A percentile compares a stretch with the other conserved stretches of the same genome.
Conservation (phyloP, 1,140 invertebrate genomes). For the Cyclargus thomasi region DNA sequence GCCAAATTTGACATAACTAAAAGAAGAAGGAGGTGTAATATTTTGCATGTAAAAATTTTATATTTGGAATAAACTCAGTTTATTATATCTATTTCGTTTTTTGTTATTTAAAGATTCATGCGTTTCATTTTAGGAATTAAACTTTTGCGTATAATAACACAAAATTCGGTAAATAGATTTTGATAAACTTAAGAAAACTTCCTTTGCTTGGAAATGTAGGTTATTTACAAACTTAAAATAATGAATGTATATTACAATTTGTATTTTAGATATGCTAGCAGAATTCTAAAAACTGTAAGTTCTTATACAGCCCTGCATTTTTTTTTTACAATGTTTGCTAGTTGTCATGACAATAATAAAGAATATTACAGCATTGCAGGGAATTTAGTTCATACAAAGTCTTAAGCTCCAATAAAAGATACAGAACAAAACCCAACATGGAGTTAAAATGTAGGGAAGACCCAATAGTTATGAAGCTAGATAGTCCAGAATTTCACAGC, state of each 20-base stretch:
- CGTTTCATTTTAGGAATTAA: no score
- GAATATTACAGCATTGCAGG: slow-evolving; percentile 31
- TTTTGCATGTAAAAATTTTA: no score
- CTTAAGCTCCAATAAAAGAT: background rate
- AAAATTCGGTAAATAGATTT: no score
- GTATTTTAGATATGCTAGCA: background rate
- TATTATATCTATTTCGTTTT: no score
- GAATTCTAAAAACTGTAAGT: slow-evolving; percentile 9
- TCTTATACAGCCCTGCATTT: background rate
- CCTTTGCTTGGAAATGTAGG: background rate
- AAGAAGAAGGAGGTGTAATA: no score
- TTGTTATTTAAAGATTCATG: no score
- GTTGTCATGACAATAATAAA: slow-evolving; percentile 4
- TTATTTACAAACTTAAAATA: background rate
- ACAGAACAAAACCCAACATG: slow-evolving; percentile 55
- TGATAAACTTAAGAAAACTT: background rate
- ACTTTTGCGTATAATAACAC: no score
- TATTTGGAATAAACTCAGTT: no score
- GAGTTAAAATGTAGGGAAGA: slow-evolving; percentile 75
- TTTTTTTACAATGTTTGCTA: background rate
- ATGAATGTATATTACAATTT: background rate
- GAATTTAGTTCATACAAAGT: slow-evolving; percentile 19
- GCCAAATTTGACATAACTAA: no score
- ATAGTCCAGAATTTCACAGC: slow-evolving; percentile 83
- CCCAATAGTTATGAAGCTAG: slow-evolving; percentile 82